Evolutionary conservation across 1,140 invertebrate species (phyloP), one percentile per base, ranked within the genome.

Genomic region (Nasonia longicornis): DNA sequence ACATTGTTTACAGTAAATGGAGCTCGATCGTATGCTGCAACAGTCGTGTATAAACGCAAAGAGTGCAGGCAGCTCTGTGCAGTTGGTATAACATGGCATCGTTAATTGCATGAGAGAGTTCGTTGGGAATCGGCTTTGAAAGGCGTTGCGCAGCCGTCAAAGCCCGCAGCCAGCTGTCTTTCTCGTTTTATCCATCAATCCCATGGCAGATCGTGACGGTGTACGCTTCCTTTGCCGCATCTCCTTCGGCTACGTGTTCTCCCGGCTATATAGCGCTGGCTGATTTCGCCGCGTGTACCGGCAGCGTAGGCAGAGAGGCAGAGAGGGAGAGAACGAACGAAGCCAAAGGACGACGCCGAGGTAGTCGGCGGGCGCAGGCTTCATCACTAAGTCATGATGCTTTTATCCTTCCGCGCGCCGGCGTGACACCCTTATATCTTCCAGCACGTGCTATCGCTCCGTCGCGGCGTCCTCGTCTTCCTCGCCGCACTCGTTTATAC

Each of bases 301-400:
- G 35, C 77, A 26, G 70, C 16, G 35, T 67, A 22, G 64, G 11
- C 45, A 26, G 42, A 48, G 42, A 72, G 29, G 26, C 6, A 42
- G 12, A 72, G 64, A 7, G 29, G 0, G 66, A 58, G 38, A 66
- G 58, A 58, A 22, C 76, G 64, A 58, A 31, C 83, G 77, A 82
- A 71, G 48, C 69, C 77, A 83, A 83, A 84, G 74, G 75, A 84
- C 85, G 83, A 84, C 84, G 85, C 84, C 70, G 83, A 83, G 71
- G 67, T 77, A n/a, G 14, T 75, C 69, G 82, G 83, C 26, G 26
- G 26, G 26, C 4, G 77, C 82, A 83, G 86, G 85, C 84, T 86
- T 89, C 88, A 89, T 90, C 86, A 87, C 86, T 90, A 88, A 90
- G 84, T 90, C 89, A 90, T 86, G 89, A 90, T 87, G 89, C 88